Percentiles rank a stretch among this genome's conserved stretches.
phyloP scores from a whole-genome alignment of 2,888 invertebrate genomes.

The Acanthosepion esculentum region DNA sequence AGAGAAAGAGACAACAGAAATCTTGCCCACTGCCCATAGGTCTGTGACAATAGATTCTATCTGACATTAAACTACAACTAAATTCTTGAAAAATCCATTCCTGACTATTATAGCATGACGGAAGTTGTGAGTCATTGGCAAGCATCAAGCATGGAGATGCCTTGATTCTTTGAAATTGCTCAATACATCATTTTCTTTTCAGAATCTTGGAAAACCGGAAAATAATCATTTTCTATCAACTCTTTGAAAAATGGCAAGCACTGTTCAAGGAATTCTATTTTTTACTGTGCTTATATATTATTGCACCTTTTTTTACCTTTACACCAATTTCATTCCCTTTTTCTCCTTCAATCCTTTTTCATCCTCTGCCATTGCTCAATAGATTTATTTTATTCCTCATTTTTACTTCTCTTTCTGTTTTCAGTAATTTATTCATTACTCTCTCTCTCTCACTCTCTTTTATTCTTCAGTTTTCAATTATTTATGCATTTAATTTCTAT shows the following conservation, averaged over 20 bases:
- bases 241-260: constrained; percentile 4
- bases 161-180: not conserved
- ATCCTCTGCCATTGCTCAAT: not conserved
- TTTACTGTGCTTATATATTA: too few relatives aligned
- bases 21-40: not conserved
- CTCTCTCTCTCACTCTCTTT: too few relatives aligned
- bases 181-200: not conserved
- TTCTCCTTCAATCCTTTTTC: not conserved
- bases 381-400: not conserved
- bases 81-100: constrained; percentile 1
- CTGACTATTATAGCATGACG: not conserved
- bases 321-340: not conserved
- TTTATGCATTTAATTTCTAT: too few relatives aligned
- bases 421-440: too few relatives aligned
- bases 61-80: too few relatives aligned
- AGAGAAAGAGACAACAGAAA: not conserved
- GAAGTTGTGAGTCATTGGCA: not conserved
- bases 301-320: not conserved
- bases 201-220: not conserved
- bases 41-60: constrained; percentile 33
- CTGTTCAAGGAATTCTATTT: not conserved
- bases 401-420: not conserved
- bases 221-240: constrained; percentile 33
- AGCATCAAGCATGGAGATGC: not conserved
- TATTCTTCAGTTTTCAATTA: too few relatives aligned